Percentiles rank a stretch among this genome's conserved stretches.
These are phyloP conservation scores for Catharus minimus DNA, from an alignment of 2,113 vertebrate genomes.

Conservation along the genomic window DNA sequence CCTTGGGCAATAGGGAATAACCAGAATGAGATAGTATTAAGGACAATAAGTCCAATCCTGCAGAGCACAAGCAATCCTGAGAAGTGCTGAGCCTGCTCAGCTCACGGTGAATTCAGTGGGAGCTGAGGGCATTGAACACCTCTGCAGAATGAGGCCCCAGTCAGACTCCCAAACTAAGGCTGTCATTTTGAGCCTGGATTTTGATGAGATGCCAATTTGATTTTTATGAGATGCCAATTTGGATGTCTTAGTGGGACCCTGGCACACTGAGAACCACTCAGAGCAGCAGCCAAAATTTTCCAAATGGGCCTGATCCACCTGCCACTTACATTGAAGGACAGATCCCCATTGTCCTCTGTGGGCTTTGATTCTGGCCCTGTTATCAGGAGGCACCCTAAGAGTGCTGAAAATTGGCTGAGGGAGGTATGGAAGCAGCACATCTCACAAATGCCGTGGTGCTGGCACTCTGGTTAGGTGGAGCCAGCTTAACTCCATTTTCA, in stretches of 20 bases:
- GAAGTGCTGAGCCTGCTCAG: constrained; percentile 46
- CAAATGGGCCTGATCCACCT: not conserved
- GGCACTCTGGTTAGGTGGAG: constrained; percentile 39
- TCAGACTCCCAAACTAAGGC: constrained; percentile 44
- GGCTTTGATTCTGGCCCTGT: constrained; percentile 25
- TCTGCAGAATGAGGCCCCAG: constrained; percentile 38
- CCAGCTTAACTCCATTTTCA: constrained; percentile 50
- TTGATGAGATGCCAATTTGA: constrained; percentile 62
- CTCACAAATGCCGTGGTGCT: constrained; percentile 30
- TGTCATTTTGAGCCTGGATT: constrained; percentile 60
- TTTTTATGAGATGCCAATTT: constrained; percentile 62
- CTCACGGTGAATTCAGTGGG: not conserved
- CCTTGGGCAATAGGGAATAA: constrained; percentile 71
- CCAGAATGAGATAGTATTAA: constrained; percentile 75
- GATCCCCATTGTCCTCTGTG: not conserved
- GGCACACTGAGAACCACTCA: constrained; percentile 6
- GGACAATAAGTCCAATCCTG: constrained; percentile 70
- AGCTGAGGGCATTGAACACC: constrained; percentile 26
- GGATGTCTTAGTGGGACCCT: constrained; percentile 45
- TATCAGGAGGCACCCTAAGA: constrained; percentile 33
- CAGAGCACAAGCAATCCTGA: constrained; percentile 8
- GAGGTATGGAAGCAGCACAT: constrained; percentile 13
- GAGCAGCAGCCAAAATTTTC: constrained; percentile 26
- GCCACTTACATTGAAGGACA: constrained; percentile 32
- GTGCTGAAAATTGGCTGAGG: constrained; percentile 25